Evolutionary conservation across 2,113 vertebrate species (phyloP), one percentile per base, ranked within the genome.

Genomic region (Colaptes auratus): DNA sequence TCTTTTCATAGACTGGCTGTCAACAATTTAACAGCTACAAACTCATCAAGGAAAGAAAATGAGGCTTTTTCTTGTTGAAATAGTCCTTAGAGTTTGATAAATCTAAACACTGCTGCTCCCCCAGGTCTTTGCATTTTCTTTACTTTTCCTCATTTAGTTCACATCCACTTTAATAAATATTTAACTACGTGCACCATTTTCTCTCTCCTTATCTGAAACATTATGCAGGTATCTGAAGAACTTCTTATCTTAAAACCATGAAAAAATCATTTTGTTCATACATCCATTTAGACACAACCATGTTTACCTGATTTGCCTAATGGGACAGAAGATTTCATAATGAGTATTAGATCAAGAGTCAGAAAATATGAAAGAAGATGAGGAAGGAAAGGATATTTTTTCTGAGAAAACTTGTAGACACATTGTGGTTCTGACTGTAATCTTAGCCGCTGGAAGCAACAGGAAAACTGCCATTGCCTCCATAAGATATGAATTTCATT

Each of bases 91-190:
- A 86, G 90, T 91, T 93, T 91, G 89, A 95, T 76, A 89, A 92
- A 94, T 89, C 55, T 65, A 84, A 91, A 86, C 64, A 77, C 28
- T 15, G 3, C n/a, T 71, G 33, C 48, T 59, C 89, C 86, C 92
- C 76, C 63, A 90, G 89, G 91, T 92, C 89, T 94, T 89, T 7
- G 17, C 58, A 78, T 95, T 92, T 96, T 91, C 96, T 97, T 97
- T 96, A 96, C 96, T 95, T 94, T 96, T 95, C 95, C 94, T 97
- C 97, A 96, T 90, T 91, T 91, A 95, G 92, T 88, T 72, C 69
- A 89, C 85, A 73, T 94, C 75, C 80, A 71, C 73, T 91, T 95
- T 86, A 95, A 96, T 96, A 94, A 97, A 96, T 95, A 96, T 94
- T 96, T 96, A 96, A 96, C 59, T 76, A 91, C 28, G 31, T 66